Percentiles rank a stretch among this genome's conserved stretches.
phyloP scores from a whole-genome alignment of 2,113 vertebrate species.

The Catharus fuscescens region DNA sequence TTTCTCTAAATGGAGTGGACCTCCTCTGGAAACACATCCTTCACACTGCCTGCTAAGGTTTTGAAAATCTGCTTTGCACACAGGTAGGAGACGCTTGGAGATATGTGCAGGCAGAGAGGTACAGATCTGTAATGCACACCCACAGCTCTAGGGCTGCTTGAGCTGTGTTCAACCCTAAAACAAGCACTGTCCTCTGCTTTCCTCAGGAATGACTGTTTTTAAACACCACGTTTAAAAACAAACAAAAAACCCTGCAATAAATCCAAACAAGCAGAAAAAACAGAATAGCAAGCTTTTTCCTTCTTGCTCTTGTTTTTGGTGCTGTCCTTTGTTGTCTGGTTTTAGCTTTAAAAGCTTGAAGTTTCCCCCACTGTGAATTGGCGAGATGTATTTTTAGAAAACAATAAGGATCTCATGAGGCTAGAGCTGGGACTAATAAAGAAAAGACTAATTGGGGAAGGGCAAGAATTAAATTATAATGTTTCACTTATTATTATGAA shows the following conservation, averaged over 20 bases:
- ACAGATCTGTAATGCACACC: too few relatives aligned
- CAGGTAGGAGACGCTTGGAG: background rate
- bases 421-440: background rate
- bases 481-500: background rate
- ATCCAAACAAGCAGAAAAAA: background rate
- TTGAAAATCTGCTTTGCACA: background rate
- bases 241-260: background rate
- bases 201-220: background rate
- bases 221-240: background rate
- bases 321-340: background rate
- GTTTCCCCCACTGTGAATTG: background rate
- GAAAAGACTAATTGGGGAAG: background rate
- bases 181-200: background rate
- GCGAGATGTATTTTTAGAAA: background rate
- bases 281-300: background rate
- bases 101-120: background rate
- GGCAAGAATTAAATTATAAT: background rate
- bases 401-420: background rate
- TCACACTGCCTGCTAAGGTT: background rate
- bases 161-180: background rate
- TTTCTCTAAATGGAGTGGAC: background rate
- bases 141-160: background rate
- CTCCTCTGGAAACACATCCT: fast-evolving
- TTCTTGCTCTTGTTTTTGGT: background rate
- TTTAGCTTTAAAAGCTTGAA: background rate